These are phyloP conservation scores for Drosophila kohkoa DNA, from an alignment of 1,140 invertebrate genomes.

Conservation along the genomic window DNA sequence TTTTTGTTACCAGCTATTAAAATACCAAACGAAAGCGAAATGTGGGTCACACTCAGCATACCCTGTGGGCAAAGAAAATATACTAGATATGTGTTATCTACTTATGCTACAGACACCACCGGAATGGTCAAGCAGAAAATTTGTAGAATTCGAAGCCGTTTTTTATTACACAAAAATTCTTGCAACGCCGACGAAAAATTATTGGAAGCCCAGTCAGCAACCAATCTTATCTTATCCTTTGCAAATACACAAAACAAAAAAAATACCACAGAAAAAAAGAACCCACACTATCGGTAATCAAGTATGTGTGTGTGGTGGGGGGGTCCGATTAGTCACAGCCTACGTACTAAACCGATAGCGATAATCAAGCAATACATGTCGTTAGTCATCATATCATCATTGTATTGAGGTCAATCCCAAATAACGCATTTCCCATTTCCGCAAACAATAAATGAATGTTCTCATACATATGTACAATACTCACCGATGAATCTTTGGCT, in stretches of 20 bases:
- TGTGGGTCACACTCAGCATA: conserved; percentile 22
- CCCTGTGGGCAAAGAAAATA: not conserved
- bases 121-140: not conserved
- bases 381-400: conserved; percentile 26
- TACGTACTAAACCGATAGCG: conserved; percentile 11
- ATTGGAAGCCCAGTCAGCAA: conserved; percentile 6
- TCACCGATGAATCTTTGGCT: conserved; percentile 85
- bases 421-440: conserved; percentile 10
- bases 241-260: conserved; percentile 36
- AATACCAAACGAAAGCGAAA: conserved; percentile 44
- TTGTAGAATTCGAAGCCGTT: not conserved
- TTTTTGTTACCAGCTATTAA: conserved; percentile 4
- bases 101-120: not conserved
- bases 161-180: not conserved
- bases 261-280: conserved; percentile 45
- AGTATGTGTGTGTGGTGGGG: conserved; percentile 19
- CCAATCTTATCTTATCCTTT: conserved; percentile 79
- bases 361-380: conserved; percentile 4
- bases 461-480: conserved; percentile 31
- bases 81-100: not conserved
- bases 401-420: conserved; percentile 27
- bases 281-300: conserved; percentile 36
- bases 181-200: not conserved
- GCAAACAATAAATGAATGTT: too few relatives aligned
- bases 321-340: conserved; percentile 38